phyloP scores from a whole-genome alignment of 2,797 vertebrate species.

The Muscicapa comitata region DNA sequence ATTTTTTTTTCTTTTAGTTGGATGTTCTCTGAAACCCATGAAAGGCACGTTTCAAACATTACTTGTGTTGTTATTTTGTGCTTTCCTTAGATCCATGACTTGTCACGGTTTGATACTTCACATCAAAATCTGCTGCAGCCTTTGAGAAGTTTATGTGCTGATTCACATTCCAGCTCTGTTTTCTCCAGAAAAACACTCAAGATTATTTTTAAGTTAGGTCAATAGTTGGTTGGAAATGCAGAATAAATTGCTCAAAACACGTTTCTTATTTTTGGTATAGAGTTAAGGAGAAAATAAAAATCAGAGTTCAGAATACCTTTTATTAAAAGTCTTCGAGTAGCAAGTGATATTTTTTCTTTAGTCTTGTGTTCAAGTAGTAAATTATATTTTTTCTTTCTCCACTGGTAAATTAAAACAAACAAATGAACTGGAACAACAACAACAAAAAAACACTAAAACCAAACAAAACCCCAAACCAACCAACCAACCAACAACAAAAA shows the following conservation, averaged over 20 bases:
- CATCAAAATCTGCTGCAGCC: not conserved
- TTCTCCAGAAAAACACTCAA: not conserved
- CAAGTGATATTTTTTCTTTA: not conserved
- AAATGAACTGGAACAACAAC: not conserved
- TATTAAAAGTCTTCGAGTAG: not conserved
- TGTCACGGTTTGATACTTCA: not conserved
- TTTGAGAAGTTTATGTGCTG: not conserved
- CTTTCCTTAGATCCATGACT: not conserved
- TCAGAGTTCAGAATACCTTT: not conserved
- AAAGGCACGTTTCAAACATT: not conserved
- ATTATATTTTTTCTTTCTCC: not conserved
- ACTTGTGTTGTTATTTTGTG: not conserved
- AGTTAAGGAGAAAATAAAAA: not conserved
- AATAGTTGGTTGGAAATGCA: not conserved
- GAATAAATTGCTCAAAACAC: not conserved
- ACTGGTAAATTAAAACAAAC: not conserved
- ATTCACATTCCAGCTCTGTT: not conserved
- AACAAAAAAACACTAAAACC: not conserved
- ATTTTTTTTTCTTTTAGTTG: not conserved
- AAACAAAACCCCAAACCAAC: not conserved
- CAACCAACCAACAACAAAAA: not conserved
- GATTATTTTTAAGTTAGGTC: not conserved
- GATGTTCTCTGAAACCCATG: not conserved
- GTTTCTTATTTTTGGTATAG: not conserved
- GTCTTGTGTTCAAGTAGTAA: not conserved